Conservation (phyloP, 2,888 invertebrate species). For the Eupithecia insigniata region DNA sequence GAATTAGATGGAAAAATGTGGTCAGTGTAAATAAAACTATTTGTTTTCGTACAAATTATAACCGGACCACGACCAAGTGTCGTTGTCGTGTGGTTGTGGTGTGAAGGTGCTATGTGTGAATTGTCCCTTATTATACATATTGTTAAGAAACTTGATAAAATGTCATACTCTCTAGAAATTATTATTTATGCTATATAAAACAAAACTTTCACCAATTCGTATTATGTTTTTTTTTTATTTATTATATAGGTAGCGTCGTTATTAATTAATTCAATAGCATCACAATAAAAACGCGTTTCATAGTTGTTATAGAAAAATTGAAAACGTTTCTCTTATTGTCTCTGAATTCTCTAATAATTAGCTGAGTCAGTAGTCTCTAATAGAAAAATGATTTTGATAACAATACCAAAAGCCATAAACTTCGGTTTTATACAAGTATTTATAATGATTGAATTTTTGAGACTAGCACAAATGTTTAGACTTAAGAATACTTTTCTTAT, state of each 20-base stretch:
- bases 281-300: neutral
- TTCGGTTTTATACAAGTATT: neutral
- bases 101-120: neutral
- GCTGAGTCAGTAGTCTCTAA: neutral
- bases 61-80: neutral
- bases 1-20: neutral
- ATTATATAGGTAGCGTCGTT: neutral
- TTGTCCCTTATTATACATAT: neutral
- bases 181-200: neutral
- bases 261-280: neutral
- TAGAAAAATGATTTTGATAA: neutral
- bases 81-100: neutral
- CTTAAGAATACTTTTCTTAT: neutral
- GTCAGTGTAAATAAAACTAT: neutral
- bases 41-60: neutral
- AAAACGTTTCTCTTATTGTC: neutral
- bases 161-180: neutral
- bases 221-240: neutral
- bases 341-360: neutral
- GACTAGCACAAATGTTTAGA: conserved; percentile 6
- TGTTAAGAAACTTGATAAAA: neutral
- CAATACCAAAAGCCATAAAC: neutral
- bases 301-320: neutral
- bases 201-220: neutral
- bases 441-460: neutral